Evolutionary conservation across 2,797 vertebrate genomes (phyloP).

Genomic region (Aldrovandia affinis): DNA sequence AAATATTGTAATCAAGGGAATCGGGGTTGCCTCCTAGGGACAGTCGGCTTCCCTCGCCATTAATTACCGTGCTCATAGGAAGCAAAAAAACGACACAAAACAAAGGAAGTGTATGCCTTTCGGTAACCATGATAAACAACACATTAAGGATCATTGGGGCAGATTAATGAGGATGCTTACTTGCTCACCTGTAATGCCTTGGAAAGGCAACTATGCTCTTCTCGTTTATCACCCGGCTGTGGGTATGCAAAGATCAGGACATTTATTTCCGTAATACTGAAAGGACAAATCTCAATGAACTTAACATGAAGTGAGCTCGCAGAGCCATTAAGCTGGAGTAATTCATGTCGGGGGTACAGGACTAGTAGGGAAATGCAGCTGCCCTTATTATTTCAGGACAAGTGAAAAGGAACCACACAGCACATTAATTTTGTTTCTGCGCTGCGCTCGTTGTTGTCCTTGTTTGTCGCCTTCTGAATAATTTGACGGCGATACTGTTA

Average conservation of each 20-base stretch:
- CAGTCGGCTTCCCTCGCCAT: neutral
- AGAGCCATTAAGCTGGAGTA: neutral
- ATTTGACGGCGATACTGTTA: constrained; percentile 68
- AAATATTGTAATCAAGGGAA: neutral
- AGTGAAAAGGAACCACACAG: constrained; percentile 46
- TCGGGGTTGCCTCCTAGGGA: neutral
- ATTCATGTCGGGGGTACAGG: neutral
- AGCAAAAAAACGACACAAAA: neutral
- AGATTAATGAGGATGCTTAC: constrained; percentile 23
- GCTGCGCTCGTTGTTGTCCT: neutral
- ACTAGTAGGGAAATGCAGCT: constrained; percentile 20
- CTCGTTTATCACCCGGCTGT: neutral
- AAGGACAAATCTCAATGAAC: constrained; percentile 26
- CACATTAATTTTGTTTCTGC: neutral
- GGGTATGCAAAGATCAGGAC: neutral
- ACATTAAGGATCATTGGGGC: neutral
- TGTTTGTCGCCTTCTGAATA: constrained; percentile 41
- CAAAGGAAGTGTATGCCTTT: neutral
- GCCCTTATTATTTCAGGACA: constrained; percentile 63
- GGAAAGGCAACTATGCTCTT: neutral
- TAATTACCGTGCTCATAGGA: neutral
- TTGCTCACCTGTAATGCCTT: constrained; percentile 3
- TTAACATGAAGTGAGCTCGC: neutral
- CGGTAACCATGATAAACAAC: constrained; percentile 1
- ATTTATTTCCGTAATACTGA: constrained; percentile 18